phyloP scores from a whole-genome alignment of 2,113 vertebrate species.

The Rhea pennata region DNA sequence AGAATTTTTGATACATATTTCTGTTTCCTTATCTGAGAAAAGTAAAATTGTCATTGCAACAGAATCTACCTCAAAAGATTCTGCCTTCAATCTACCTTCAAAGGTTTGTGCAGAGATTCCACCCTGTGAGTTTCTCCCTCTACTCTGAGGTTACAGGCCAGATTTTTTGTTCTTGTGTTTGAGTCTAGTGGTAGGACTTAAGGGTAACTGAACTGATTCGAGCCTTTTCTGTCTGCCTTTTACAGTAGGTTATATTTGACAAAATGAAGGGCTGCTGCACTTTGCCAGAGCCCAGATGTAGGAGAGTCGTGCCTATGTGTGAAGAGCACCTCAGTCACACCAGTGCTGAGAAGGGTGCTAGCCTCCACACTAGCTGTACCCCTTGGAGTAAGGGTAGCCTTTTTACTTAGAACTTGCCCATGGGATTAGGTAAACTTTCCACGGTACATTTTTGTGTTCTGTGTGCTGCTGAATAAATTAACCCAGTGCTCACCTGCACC shows the following conservation, averaged over 20 bases:
- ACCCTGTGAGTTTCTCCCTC: not conserved
- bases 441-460: not conserved
- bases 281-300: not conserved
- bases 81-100: not conserved
- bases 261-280: not conserved
- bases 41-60: not conserved
- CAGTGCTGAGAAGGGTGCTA: not conserved
- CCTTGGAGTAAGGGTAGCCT: not conserved
- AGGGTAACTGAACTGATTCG: not conserved
- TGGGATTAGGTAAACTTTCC: not conserved
- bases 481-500: not conserved
- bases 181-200: not conserved
- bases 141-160: not conserved
- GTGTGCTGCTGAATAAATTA: not conserved
- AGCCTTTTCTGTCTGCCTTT: not conserved
- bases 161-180: not conserved
- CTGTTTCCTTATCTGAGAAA: not conserved
- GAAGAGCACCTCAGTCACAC: not conserved
- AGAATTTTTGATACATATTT: not conserved
- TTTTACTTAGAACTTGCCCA: not conserved
- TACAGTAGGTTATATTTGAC: not conserved
- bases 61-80: not conserved
- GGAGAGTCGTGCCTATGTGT: not conserved
- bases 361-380: rapidly evolving
- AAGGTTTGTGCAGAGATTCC: not conserved